A percentile compares a stretch with the other conserved stretches of the same genome.
These are phyloP conservation scores for Montipora foliosa DNA, from an alignment of 64 coral and sea anemone genomes.

Conservation along the genomic window DNA sequence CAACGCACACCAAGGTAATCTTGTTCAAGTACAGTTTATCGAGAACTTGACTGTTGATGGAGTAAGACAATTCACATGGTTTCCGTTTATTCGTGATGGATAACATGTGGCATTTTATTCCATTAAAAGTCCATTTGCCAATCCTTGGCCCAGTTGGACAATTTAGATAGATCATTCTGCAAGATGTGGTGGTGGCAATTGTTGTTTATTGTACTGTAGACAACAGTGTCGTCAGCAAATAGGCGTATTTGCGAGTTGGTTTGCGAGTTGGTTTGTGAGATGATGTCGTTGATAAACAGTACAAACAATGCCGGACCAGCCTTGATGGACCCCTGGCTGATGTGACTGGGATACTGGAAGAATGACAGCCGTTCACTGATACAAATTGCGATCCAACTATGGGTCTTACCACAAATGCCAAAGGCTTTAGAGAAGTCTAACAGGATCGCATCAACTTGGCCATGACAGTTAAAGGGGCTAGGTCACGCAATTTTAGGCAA, in stretches of 20 bases:
- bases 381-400: too few species aligned
- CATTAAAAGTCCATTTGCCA: constrained; percentile 45
- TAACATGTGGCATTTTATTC: constrained; percentile 16
- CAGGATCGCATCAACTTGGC: too few species aligned
- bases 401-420: too few species aligned
- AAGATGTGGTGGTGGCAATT: not conserved
- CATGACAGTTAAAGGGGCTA: too few species aligned
- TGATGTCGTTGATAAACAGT: too few species aligned
- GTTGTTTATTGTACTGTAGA: not conserved
- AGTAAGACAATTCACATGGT: not conserved
- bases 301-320: too few species aligned
- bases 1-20: constrained; percentile 40
- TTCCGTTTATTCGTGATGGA: constrained; percentile 43
- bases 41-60: constrained; percentile 7
- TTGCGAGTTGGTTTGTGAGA: too few species aligned
- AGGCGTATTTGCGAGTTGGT: not conserved
- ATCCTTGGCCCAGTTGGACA: constrained; percentile 24
- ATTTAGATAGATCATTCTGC: constrained; percentile 22
- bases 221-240: constrained; percentile 35
- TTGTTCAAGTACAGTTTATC: not conserved
- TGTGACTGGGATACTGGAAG: too few species aligned
- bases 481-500: too few species aligned
- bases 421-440: too few species aligned
- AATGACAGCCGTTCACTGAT: too few species aligned
- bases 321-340: too few species aligned